Base-by-base conservation (phyloP, 2,888 invertebrate species). In the Pycnomerus fuliginosus region DNA sequence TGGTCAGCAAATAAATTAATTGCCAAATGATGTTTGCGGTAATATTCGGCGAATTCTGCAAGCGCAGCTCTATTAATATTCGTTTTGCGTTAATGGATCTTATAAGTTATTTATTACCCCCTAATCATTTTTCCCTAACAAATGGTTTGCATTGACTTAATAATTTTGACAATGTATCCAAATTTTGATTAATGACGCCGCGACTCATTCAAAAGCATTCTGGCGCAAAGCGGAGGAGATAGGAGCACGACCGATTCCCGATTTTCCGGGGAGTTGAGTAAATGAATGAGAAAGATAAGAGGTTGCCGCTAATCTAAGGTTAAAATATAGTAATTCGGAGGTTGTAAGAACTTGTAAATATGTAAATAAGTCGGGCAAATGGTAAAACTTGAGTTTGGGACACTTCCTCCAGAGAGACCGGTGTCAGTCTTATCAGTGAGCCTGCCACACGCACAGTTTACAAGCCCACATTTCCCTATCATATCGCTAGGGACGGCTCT, bases 41-140 rank as follows among this genome's bases (percentile, higher is more conserved):
- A 48, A 51, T 52, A 53, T 49, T 53, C 48, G 40, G 37, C 34
- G 24, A 35, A 30, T 30, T 38, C 41, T 46, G 50, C 43, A 39
- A 36, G 44, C 48, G 52, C 48, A 54, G 53, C 58, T 59, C 66
- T 61, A 67, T 67, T 67, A 67, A 68, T 67, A 64, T 68, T 67
- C 65, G 64, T 67, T 64, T 59, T 60, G 56, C 56, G 53, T 60
- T 67, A 66, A 67, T 67, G 64, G 62, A 61, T 64, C 65, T 64
- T 62, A 58, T 55, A 62, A 60, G 62, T 65, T 66, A 67, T 67
- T 67, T 67, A 68, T 65, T 62, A 61, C 55, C 14, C 35, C 28
- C 43, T 60, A 59, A 61, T 61, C 61, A 57, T 43, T 52, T 53
- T 49, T 50, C 52, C 48, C 51, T 37, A 52, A 43, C 54, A 54